Base-by-base conservation (phyloP, 2,888 invertebrate genomes). In the Dicyrtoma fusca region DNA sequence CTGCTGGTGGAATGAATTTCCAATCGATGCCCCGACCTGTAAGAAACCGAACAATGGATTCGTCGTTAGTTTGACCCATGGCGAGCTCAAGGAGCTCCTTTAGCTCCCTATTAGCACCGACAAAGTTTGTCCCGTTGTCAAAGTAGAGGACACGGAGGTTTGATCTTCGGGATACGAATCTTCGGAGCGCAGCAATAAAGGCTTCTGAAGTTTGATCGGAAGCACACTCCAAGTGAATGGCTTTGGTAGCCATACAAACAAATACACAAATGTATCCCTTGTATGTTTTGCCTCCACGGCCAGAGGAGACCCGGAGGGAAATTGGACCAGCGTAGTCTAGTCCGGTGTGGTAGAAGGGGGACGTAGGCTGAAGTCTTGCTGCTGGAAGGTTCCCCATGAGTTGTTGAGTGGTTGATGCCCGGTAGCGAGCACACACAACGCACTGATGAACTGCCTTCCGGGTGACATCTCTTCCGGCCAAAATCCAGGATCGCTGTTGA, bases 271-370 rank as follows among this genome's bases (percentile, higher is more conserved):
- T 17, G 34, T 61, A 61, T 13, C 34, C 34, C 10, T 61, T 61
- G 26, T 6, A 2, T n/a, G 14, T n/a, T 34, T 34, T 2, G 6
- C 8, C 6, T 14, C 34, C 17, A n/a, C 61, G 23, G 2, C 13
- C 26, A 34, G 2, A 1, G 13, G 2, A 25, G 2, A 13, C 14
- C 2, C n/a, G 2, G 5, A 61, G 26, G 17, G 10, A 8, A n/a
- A 61, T n/a, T 8, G 61, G 61, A 13, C 61, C 61, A 26, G 34
- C 61, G 23, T 11, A 61, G 61, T 61, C 61, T 13, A 61, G 34
- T 4, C 61, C 61, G 14, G 21, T 34, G 6, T 10, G 3, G 8
- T 26, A 26, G 17, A 34, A 34, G n/a, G 34, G 42, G n/a, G n/a
- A 6, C n/a, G 26, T 8, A 13, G 34, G 34, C 14, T 25, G 26